These are phyloP conservation scores for Hybos culiciformis DNA, from an alignment of 2,888 invertebrate species.

Conservation along the genomic window DNA sequence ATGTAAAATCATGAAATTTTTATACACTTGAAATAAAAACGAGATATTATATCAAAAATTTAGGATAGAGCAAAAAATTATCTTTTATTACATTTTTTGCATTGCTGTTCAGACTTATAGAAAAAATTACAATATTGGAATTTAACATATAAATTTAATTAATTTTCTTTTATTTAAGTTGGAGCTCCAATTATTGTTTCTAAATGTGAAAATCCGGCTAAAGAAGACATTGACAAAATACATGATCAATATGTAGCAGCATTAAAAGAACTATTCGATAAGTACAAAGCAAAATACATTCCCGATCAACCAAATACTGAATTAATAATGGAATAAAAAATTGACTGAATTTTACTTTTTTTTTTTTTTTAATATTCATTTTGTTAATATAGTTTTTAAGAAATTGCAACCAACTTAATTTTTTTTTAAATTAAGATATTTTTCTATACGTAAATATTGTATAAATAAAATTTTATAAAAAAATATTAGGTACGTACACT, in stretches of 20 bases:
- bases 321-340: constrained; percentile 30
- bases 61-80: no score
- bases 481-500: no score
- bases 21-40: no score
- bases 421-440: no score
- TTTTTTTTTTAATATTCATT: neutral
- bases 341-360: neutral
- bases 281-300: constrained; percentile 66
- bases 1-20: constrained; percentile 31
- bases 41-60: no score
- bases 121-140: neutral
- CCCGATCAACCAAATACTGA: constrained; percentile 43
- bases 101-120: neutral
- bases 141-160: neutral
- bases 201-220: constrained; percentile 54
- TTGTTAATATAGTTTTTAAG: neutral
- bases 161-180: no score
- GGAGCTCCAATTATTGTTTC: constrained; percentile 71
- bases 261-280: constrained; percentile 63
- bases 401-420: no score
- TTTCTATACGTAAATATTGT: no score
- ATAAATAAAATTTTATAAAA: no score
- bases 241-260: constrained; percentile 61
- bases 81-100: no score
- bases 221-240: constrained; percentile 58